Percentiles rank a stretch among this genome's conserved stretches.
Conservation (phyloP, 2,888 invertebrate species). For the Heliconius sara region DNA sequence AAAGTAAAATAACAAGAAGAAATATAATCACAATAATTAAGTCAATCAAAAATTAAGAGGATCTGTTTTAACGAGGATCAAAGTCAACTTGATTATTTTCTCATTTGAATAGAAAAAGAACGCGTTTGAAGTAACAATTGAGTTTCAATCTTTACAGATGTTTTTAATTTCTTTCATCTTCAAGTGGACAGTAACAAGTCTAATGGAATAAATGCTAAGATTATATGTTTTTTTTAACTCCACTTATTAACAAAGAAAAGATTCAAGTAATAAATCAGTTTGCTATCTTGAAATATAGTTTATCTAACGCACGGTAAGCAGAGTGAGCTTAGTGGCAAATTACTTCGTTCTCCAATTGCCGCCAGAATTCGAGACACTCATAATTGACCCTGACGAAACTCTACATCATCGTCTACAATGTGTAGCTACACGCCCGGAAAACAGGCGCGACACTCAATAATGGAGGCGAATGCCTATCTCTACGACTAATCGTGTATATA, state of each 20-base stretch:
- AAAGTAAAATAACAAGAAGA: neutral
- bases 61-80: constrained; percentile 24
- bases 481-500: no score
- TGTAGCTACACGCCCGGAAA: no score
- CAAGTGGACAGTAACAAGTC: neutral
- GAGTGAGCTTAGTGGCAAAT: neutral
- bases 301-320: neutral
- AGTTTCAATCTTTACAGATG: constrained; percentile 1
- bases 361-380: no score
- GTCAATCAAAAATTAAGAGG: constrained; percentile 18
- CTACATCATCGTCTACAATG: no score
- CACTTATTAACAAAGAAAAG: no score
- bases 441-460: no score
- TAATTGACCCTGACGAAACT: no score
- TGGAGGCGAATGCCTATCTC: no score
- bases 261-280: no score
- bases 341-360: no score
- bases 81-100: constrained; percentile 28
- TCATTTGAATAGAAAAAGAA: constrained; percentile 28
- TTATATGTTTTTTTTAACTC: neutral
- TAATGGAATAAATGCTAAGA: neutral
- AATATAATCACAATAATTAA: neutral
- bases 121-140: constrained; percentile 32
- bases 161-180: constrained; percentile 30
- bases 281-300: neutral